Percentiles rank a stretch among this genome's conserved stretches.
Evolutionary conservation across 1,140 invertebrate species (phyloP).

Genomic region (Drosophila navojoa): DNA sequence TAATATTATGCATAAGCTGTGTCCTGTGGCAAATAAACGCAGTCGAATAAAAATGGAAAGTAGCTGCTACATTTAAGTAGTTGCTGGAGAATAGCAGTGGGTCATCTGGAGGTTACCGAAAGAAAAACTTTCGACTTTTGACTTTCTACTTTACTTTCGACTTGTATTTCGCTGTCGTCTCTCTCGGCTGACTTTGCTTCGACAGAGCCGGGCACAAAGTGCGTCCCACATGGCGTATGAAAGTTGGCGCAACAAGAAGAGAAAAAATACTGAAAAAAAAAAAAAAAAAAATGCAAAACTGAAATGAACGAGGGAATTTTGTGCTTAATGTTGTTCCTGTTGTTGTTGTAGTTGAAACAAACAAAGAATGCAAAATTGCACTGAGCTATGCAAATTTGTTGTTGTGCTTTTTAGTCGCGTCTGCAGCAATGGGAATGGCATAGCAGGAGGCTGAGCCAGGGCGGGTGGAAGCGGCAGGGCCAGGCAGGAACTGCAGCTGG

Average conservation of each 20-base stretch:
- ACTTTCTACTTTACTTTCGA: background rate
- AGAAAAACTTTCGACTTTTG: slow-evolving; percentile 42
- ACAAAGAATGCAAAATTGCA: slow-evolving; percentile 50
- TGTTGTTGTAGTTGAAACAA: slow-evolving; percentile 30
- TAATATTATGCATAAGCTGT: slow-evolving; percentile 15
- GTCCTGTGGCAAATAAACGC: slow-evolving; percentile 13
- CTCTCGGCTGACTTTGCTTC: slow-evolving; percentile 19
- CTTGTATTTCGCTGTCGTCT: slow-evolving; percentile 3
- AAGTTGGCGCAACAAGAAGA: slow-evolving; percentile 54
- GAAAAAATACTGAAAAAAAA: slow-evolving; percentile 22
- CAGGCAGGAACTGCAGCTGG: slow-evolving; percentile 8
- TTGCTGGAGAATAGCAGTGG: slow-evolving; percentile 34
- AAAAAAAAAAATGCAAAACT: slow-evolving; percentile 34
- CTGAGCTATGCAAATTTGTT: slow-evolving; percentile 47
- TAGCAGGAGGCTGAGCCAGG: background rate
- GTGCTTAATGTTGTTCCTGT: slow-evolving; percentile 39
- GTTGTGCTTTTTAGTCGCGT: slow-evolving; percentile 40
- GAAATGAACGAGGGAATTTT: slow-evolving; percentile 62
- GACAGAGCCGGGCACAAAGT: slow-evolving; percentile 40
- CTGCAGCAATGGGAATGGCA: background rate
- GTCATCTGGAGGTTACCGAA: slow-evolving; percentile 52
- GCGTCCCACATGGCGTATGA: slow-evolving; percentile 79
- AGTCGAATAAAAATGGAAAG: slow-evolving; percentile 45
- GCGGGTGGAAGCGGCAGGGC: background rate
- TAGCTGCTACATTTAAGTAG: slow-evolving; percentile 57